Base-by-base conservation (phyloP, 23 tunicate species). In the Styela plicata region DNA sequence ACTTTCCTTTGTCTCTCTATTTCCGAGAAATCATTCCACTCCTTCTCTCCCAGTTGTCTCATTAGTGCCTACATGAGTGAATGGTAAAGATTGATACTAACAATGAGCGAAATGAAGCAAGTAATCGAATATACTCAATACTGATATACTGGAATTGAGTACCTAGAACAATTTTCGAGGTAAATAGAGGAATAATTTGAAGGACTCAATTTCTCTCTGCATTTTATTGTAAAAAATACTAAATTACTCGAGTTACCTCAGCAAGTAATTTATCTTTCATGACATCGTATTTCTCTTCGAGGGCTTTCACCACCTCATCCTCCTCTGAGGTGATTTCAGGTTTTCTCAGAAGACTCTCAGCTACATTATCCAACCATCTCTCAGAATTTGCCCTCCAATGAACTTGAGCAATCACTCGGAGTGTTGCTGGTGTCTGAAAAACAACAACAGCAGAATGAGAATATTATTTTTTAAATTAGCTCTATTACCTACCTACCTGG, bases 11-110 rank as follows among this genome's bases (percentile, higher is more conserved):
- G 98, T 82, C 98, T 76, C 33, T 93, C 98, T 81, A 80, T 74
- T 82, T 93, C 98, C 2, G 84, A 29, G 31, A 93, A 33, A 26
- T 36, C n/a, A 63, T 69, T 67, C 98, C 98, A 93, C 74, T 93
- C 98, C n/a, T 80, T 84, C 67, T 88, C 91, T 57, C 98, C 98
- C 10, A 93, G 70, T 74, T 84, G 85, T 79, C 88, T 88, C 93
- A 93, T 80, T 84, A 93, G 74, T 10, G 91, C 98, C 98, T 93
- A n/a, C n/a, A n/a, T n/a, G n/a, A n/a, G 69, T 23, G 70, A 44
- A 44, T 44, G 57, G 57, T 5, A 44, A 44, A n/a, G n/a, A n/a
- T n/a, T n/a, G n/a, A n/a, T n/a, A n/a, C n/a, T n/a, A n/a, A n/a
- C n/a, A n/a, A n/a, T n/a, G n/a, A n/a, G n/a, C n/a, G n/a, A n/a